Conservation (phyloP, 2,888 invertebrate species). For the Leptura quadrifasciata region DNA sequence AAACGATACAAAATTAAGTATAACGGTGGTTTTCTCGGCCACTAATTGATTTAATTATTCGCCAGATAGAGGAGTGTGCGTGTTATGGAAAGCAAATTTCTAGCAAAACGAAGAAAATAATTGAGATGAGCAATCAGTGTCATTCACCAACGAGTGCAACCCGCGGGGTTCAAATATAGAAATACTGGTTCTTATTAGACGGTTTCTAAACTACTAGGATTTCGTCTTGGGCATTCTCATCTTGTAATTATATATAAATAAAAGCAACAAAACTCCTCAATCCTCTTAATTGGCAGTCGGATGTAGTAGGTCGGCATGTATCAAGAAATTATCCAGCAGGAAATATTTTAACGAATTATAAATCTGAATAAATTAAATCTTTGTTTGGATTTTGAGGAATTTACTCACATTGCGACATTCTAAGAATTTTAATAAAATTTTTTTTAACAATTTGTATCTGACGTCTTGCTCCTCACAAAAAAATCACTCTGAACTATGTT, state of each 20-base stretch:
- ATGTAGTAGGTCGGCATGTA: slow-evolving; percentile 54
- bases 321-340: slow-evolving; percentile 57
- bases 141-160: slow-evolving; percentile 57
- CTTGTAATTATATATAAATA: slow-evolving; percentile 61
- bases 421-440: slow-evolving; percentile 33
- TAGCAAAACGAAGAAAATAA: slow-evolving; percentile 46
- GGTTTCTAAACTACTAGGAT: slow-evolving; percentile 52
- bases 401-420: slow-evolving; percentile 20
- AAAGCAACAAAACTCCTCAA: slow-evolving; percentile 56
- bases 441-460: not conserved
- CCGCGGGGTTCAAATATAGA: slow-evolving; percentile 54
- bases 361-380: slow-evolving; percentile 52
- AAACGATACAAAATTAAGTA: slow-evolving; percentile 43
- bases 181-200: slow-evolving; percentile 60
- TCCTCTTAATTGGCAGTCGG: slow-evolving; percentile 59
- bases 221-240: slow-evolving; percentile 54
- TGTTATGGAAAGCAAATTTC: slow-evolving; percentile 37
- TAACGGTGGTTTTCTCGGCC: slow-evolving; percentile 49
- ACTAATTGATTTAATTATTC: slow-evolving; percentile 40
- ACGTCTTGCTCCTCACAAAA: not conserved
- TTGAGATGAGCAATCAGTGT: slow-evolving; percentile 60
- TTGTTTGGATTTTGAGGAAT: slow-evolving; percentile 43
- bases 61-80: slow-evolving; percentile 16
- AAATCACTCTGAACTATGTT: not conserved
- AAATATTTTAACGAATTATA: slow-evolving; percentile 61